Conservation (phyloP, 64 coral and sea anemone species). For the Dendronephthya gigantea region DNA sequence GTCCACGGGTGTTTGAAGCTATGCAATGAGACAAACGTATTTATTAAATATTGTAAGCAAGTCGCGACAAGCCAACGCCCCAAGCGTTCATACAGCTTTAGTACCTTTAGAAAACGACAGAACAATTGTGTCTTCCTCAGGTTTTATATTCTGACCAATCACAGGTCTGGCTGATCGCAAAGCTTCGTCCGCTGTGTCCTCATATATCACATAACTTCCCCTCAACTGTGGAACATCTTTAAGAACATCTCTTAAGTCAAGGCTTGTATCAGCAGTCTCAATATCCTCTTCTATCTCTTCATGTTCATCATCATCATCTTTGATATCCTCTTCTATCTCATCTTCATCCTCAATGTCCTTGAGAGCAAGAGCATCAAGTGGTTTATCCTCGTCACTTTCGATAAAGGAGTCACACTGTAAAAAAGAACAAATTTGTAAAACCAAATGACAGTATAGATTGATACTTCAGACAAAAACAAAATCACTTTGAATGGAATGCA, state of each 20-base stretch:
- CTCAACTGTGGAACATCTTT: neutral
- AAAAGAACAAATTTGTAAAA: neutral
- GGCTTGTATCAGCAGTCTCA: neutral
- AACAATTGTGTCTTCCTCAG: neutral
- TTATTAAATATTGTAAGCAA: neutral
- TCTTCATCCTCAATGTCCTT: neutral
- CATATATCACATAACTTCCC: neutral
- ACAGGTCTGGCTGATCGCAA: neutral
- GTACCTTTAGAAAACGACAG: neutral
- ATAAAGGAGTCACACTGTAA: neutral
- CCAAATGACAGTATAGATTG: too few relatives aligned
- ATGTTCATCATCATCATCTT: neutral
- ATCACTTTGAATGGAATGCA: too few relatives aligned
- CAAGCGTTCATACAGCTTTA: too few relatives aligned
- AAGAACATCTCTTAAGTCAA: neutral
- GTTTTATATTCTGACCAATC: neutral
- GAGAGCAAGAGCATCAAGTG: neutral
- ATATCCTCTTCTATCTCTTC: constrained; percentile 4
- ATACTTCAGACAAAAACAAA: too few relatives aligned
- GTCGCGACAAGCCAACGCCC: too few relatives aligned
- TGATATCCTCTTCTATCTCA: neutral
- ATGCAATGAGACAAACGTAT: neutral
- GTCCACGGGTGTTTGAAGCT: neutral
- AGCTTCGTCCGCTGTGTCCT: neutral
- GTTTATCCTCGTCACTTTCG: neutral